Conservation (phyloP, 2,888 invertebrate species). For the Coelogynopora nodosa region DNA sequence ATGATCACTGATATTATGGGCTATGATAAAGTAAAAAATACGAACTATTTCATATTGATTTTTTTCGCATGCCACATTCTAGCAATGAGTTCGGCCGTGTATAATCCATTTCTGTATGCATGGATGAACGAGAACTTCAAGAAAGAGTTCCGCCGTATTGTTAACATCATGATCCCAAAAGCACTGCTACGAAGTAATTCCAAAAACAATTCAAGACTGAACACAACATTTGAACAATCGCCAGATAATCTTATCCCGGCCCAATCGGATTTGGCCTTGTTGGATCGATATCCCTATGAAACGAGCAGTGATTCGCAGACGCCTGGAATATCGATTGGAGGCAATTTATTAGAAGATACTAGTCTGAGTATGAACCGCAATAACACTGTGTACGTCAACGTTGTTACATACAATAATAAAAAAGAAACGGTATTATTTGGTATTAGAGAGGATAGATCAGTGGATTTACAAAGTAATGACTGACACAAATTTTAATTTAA, state of each 20-base stretch:
- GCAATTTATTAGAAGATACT: neutral
- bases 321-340: neutral
- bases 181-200: neutral
- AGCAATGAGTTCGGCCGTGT: slow-evolving; percentile 88
- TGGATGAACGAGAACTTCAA: slow-evolving; percentile 92
- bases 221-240: slow-evolving; percentile 25
- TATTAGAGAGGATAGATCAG: neutral
- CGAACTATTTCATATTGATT: slow-evolving; percentile 78
- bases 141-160: slow-evolving; percentile 69
- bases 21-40: slow-evolving; percentile 64
- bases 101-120: slow-evolving; percentile 88
- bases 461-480: no score
- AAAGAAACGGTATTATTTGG: neutral
- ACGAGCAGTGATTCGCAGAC: neutral
- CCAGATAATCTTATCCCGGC: neutral
- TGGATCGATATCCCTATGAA: neutral
- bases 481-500: no score
- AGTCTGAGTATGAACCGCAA: neutral
- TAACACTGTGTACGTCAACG: neutral
- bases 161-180: neutral
- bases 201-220: neutral
- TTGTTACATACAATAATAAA: neutral
- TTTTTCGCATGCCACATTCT: slow-evolving; percentile 83
- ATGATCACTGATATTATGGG: slow-evolving; percentile 65
- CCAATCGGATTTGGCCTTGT: neutral